phyloP scores from a whole-genome alignment of 2,888 invertebrate species.

The Scotopteryx bipunctaria region DNA sequence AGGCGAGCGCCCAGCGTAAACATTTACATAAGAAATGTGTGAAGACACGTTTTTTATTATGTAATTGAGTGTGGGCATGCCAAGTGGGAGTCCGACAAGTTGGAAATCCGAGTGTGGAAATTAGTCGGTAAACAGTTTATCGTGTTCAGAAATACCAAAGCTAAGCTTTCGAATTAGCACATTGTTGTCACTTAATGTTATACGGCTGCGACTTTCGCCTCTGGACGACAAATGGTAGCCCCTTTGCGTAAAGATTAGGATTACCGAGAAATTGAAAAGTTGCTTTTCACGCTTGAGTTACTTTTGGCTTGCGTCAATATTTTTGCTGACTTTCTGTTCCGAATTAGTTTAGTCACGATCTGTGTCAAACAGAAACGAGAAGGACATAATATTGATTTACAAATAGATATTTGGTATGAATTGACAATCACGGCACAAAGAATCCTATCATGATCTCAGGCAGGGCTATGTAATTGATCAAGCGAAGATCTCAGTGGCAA shows the following conservation, averaged over 20 bases:
- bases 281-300: too few species aligned
- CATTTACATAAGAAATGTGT: constrained; percentile 48
- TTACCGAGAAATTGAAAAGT: too few species aligned
- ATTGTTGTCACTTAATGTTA: background rate
- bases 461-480: too few species aligned
- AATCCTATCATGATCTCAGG: too few species aligned
- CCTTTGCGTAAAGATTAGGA: background rate
- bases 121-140: constrained; percentile 12
- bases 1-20: constrained; percentile 53
- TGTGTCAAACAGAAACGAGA: too few species aligned
- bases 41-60: constrained; percentile 34
- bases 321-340: too few species aligned
- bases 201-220: background rate
- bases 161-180: constrained; percentile 18
- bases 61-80: constrained; percentile 22
- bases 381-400: too few species aligned
- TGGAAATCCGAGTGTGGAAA: constrained; percentile 8
- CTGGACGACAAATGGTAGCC: background rate
- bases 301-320: too few species aligned
- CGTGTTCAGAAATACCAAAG: background rate
- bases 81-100: constrained; percentile 8
- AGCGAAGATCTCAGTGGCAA: too few species aligned
- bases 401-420: too few species aligned
- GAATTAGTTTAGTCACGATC: too few species aligned
- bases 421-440: too few species aligned